Percentiles rank a stretch among this genome's conserved stretches.
phyloP scores from a whole-genome alignment of 2,797 vertebrate genomes.

The Amblyopsis hoosieri region DNA sequence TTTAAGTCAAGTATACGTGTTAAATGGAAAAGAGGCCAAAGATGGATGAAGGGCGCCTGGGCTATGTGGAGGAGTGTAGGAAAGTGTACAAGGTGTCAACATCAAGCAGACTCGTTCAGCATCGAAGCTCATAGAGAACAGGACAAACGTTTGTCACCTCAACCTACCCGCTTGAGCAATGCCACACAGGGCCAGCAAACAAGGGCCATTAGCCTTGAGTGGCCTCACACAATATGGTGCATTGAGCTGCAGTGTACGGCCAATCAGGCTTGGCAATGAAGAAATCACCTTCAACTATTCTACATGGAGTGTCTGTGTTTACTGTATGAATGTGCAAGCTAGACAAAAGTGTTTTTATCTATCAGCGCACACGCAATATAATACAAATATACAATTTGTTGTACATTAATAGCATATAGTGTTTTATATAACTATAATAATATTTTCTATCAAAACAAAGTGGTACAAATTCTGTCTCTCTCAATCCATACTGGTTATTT shows the following conservation, averaged over 20 bases:
- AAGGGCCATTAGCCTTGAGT: conserved; percentile 41
- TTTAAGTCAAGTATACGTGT: too few relatives aligned
- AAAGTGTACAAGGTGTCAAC: neutral
- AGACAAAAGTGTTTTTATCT: neutral
- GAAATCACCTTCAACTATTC: conserved; percentile 8
- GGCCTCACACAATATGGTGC: conserved; percentile 16
- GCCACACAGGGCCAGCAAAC: conserved; percentile 38
- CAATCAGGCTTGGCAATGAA: conserved; percentile 18
- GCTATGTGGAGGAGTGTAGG: conserved; percentile 2
- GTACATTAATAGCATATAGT: too few relatives aligned
- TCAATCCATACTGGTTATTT: too few relatives aligned
- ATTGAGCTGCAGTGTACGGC: conserved; percentile 7
- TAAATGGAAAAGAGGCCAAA: neutral
- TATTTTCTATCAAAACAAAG: too few relatives aligned
- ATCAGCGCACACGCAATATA: neutral
- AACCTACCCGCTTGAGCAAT: conserved; percentile 39
- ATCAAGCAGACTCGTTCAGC: conserved; percentile 14
- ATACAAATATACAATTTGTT: too few relatives aligned
- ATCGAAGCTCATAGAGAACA: conserved; percentile 28
- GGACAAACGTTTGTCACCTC: conserved; percentile 45
- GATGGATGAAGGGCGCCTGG: neutral
- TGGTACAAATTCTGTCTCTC: too few relatives aligned
- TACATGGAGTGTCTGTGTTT: neutral
- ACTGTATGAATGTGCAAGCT: neutral
- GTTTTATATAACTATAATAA: too few relatives aligned